Conservation (phyloP, 2,113 vertebrate genomes). For the Axis porcinus region DNA sequence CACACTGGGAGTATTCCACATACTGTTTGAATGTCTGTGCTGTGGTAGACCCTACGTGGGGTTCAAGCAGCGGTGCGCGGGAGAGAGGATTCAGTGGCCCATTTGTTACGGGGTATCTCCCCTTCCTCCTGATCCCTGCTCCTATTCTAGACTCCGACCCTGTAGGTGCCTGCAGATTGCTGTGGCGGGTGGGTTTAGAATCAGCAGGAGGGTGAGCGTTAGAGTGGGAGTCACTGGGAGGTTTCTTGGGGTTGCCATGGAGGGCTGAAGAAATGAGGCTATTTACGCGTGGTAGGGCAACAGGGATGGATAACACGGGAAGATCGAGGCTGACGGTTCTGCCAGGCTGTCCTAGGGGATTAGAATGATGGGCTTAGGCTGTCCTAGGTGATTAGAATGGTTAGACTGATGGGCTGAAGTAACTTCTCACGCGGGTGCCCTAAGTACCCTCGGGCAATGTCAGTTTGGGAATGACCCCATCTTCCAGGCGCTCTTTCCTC, state of each 20-base stretch:
- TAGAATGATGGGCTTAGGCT: neutral
- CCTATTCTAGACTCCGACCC: neutral
- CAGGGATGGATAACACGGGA: neutral
- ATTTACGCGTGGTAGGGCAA: too few relatives aligned
- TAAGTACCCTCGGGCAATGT: neutral
- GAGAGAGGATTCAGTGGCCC: neutral
- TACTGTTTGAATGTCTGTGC: neutral
- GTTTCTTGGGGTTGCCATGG: neutral
- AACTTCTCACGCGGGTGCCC: neutral
- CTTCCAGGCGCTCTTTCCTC: neutral
- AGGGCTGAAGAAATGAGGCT: too few relatives aligned
- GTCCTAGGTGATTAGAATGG: neutral
- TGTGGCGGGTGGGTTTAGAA: neutral
- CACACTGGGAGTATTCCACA: neutral
- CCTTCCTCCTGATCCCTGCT: neutral
- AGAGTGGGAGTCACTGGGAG: neutral
- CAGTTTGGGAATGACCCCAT: neutral
- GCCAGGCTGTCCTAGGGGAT: neutral
- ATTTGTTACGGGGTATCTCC: too few relatives aligned
- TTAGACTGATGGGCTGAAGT: neutral
- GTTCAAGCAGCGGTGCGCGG: accelerated
- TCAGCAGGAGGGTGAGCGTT: neutral
- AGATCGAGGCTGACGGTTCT: neutral
- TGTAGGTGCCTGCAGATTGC: accelerated
- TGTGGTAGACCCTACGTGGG: neutral